phyloP scores from a whole-genome alignment of 2,113 vertebrate species.

The Thunnus maccoyii region DNA sequence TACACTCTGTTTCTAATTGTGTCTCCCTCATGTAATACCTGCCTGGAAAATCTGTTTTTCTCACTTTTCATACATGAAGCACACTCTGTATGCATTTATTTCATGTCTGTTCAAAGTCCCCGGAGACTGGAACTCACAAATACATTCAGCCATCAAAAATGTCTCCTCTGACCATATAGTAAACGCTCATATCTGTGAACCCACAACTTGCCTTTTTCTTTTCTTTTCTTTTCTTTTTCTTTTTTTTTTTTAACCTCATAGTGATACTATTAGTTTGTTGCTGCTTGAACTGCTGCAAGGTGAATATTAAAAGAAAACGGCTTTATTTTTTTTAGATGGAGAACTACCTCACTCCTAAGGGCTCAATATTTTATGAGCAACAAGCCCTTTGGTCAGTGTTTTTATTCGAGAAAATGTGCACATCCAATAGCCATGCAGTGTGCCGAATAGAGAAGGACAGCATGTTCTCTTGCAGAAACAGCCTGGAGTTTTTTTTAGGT shows the following conservation, averaged over 20 bases:
- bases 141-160: background rate
- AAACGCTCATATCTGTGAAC: background rate
- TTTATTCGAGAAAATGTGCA: constrained; percentile 25
- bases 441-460: constrained; percentile 5
- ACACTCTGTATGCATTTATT: constrained; percentile 34
- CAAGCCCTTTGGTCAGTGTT: constrained; percentile 52
- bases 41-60: constrained; percentile 34
- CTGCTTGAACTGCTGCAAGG: constrained; percentile 26
- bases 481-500: background rate
- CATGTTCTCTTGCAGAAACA: constrained; percentile 8
- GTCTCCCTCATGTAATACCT: constrained; percentile 29
- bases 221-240: background rate
- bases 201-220: background rate
- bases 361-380: constrained; percentile 69
- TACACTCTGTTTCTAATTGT: constrained; percentile 28
- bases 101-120: constrained; percentile 18
- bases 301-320: constrained; percentile 47
- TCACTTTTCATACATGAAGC: constrained; percentile 7
- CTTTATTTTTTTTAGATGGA: constrained; percentile 32
- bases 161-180: constrained; percentile 3
- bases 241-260: background rate
- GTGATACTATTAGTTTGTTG: constrained; percentile 38
- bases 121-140: constrained; percentile 22
- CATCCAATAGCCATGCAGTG: constrained; percentile 3
- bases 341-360: constrained; percentile 48